Percentiles rank a stretch among this genome's conserved stretches.
Evolutionary conservation across 2,888 invertebrate genomes (phyloP).

Genomic region (Ophion obscuratus): DNA sequence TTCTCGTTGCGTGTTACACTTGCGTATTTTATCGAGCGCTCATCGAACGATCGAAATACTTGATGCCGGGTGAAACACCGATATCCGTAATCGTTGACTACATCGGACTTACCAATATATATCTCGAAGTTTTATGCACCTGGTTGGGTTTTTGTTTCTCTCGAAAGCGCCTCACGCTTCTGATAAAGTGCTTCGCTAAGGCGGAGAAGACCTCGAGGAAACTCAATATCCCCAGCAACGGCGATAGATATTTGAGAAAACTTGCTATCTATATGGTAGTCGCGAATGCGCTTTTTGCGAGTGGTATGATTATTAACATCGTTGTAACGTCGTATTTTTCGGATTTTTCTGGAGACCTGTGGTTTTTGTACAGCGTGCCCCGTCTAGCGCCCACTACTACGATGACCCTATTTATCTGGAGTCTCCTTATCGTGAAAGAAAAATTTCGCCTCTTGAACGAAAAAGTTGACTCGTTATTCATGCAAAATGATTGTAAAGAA

Average conservation of each 20-base stretch:
- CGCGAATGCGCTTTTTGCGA: background rate
- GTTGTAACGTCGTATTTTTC: background rate
- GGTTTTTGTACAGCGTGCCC: background rate
- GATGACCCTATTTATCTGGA: constrained; percentile 23
- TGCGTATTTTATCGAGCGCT: constrained; percentile 10
- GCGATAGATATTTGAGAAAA: constrained; percentile 7
- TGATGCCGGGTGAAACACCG: constrained; percentile 25
- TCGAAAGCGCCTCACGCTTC: constrained; percentile 26
- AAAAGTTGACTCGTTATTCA: background rate
- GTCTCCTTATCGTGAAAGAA: constrained; percentile 2
- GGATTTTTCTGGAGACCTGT: background rate
- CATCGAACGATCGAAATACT: constrained; percentile 2
- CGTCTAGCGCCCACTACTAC: constrained; percentile 3
- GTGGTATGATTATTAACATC: background rate
- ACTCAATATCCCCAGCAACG: constrained; percentile 26
- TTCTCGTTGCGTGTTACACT: background rate
- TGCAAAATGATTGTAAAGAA: background rate
- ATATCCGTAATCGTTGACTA: constrained; percentile 12
- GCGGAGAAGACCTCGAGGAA: constrained; percentile 23
- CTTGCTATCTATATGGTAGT: background rate
- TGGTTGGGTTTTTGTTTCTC: constrained; percentile 21
- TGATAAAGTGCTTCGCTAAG: constrained; percentile 21
- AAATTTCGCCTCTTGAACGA: constrained; percentile 34
- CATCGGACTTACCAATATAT: background rate
- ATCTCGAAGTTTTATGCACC: constrained; percentile 2